Conservation (phyloP, 2,113 vertebrate species). For the Barbus barbus region DNA sequence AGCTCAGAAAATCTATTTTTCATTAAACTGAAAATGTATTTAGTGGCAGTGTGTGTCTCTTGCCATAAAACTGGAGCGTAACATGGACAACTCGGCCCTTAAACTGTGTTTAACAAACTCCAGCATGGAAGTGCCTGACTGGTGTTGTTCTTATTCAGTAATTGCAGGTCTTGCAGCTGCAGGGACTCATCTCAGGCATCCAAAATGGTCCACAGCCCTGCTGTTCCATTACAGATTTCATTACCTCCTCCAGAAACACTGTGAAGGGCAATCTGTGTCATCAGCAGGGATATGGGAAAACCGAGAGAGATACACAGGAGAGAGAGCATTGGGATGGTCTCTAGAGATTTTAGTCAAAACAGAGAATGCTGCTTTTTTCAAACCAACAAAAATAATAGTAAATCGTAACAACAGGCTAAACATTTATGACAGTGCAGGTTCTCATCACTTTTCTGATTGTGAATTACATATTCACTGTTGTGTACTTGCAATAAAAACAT, state of each 20-base stretch:
- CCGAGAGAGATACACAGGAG: neutral
- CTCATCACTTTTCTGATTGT: neutral
- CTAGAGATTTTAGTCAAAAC: neutral
- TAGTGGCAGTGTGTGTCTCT: neutral
- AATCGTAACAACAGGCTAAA: neutral
- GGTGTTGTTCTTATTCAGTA: constrained; percentile 10
- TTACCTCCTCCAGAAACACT: constrained; percentile 22
- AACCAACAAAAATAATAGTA: neutral
- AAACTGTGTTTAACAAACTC: constrained; percentile 4
- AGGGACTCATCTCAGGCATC: neutral
- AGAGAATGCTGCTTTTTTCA: neutral
- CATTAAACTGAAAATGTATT: neutral
- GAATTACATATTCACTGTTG: neutral
- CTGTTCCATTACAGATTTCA: constrained; percentile 2
- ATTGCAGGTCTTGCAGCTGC: constrained; percentile 22
- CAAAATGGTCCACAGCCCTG: neutral
- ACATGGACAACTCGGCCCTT: neutral
- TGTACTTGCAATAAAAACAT: neutral
- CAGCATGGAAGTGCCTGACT: constrained; percentile 10
- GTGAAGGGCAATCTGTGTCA: constrained; percentile 26
- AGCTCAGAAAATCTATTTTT: neutral
- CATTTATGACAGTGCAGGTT: neutral
- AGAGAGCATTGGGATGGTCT: neutral
- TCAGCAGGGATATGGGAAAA: constrained; percentile 11
- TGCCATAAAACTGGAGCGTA: neutral